Evolutionary conservation across 2,113 vertebrate species (phyloP).

Genomic region (Tragelaphus imberbis): DNA sequence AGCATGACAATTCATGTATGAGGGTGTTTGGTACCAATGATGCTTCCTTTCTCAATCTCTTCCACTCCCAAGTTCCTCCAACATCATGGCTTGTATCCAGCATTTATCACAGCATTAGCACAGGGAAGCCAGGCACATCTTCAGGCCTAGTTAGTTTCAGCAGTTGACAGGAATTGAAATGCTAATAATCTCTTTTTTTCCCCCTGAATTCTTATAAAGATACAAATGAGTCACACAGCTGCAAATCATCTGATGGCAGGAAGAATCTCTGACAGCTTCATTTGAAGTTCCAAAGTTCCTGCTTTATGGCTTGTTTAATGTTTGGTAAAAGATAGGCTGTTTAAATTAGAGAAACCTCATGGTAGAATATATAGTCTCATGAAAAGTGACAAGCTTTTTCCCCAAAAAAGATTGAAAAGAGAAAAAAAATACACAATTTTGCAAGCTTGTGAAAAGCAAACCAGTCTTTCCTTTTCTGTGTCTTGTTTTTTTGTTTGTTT

Average conservation of each 20-base stretch:
- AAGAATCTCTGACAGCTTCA: slow-evolving; percentile 63
- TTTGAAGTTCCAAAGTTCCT: slow-evolving; percentile 68
- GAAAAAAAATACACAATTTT: slow-evolving; percentile 36
- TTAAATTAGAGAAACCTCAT: slow-evolving; percentile 34
- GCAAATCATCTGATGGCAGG: slow-evolving; percentile 65
- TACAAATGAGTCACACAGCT: slow-evolving; percentile 68
- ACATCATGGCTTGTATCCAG: neutral
- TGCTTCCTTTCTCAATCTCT: slow-evolving; percentile 50
- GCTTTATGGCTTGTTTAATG: slow-evolving; percentile 64
- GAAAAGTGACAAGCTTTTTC: slow-evolving; percentile 19
- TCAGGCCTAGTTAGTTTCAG: slow-evolving; percentile 59
- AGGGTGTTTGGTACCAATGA: slow-evolving; percentile 38
- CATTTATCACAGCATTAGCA: slow-evolving; percentile 15
- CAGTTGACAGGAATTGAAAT: slow-evolving; percentile 72
- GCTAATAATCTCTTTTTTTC: slow-evolving; percentile 54
- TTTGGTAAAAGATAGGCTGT: slow-evolving; percentile 58
- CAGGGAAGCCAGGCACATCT: slow-evolving; percentile 48
- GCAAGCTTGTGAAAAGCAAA: slow-evolving; percentile 18
- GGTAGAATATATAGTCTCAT: neutral
- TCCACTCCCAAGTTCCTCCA: neutral
- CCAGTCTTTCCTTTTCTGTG: neutral
- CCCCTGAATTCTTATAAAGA: slow-evolving; percentile 60
- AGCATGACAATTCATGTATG: slow-evolving; percentile 11
- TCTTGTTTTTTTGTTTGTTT: neutral
- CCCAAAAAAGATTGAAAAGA: neutral